These are phyloP conservation scores for Calephelis nemesis DNA, from an alignment of 1,140 invertebrate genomes.

Conservation along the genomic window DNA sequence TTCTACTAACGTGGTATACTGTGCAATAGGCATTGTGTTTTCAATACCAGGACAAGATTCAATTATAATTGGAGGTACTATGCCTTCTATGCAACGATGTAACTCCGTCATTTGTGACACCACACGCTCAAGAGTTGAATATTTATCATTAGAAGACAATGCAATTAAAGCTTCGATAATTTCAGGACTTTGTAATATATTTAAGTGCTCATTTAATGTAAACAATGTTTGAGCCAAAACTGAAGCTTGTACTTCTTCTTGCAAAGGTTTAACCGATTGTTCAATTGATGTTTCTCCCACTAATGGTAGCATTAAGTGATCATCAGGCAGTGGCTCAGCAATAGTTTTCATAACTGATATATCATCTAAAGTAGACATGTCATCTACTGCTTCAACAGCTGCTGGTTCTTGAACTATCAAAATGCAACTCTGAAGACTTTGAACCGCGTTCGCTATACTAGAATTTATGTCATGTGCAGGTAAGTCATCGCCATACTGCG, in stretches of 20 bases:
- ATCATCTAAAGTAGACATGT: constrained; percentile 80
- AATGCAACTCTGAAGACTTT: constrained; percentile 79
- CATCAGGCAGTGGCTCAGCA: constrained; percentile 61
- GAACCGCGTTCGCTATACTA: constrained; percentile 74
- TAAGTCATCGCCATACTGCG: constrained; percentile 57
- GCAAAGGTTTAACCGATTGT: constrained; percentile 32
- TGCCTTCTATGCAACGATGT: constrained; percentile 58
- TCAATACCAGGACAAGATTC: constrained; percentile 46
- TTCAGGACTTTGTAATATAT: constrained; percentile 53
- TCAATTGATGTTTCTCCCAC: constrained; percentile 38
- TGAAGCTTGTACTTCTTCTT: constrained; percentile 18
- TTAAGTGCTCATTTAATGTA: constrained; percentile 55
- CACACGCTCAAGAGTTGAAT: constrained; percentile 57
- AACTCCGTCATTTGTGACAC: constrained; percentile 55
- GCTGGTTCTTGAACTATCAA: constrained; percentile 75
- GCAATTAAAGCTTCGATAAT: constrained; percentile 54
- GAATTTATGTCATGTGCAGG: constrained; percentile 41
- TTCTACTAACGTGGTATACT: constrained; percentile 63
- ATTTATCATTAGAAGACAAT: constrained; percentile 53
- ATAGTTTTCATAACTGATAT: constrained; percentile 80
- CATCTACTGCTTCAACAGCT: constrained; percentile 64
- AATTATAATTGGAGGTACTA: constrained; percentile 53
- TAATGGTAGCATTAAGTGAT: constrained; percentile 43
- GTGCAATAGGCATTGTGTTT: constrained; percentile 36
- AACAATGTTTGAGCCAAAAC: constrained; percentile 45